Evolutionary conservation across 2,888 invertebrate genomes (phyloP).

Genomic region (Sinhomidia bicolor): DNA sequence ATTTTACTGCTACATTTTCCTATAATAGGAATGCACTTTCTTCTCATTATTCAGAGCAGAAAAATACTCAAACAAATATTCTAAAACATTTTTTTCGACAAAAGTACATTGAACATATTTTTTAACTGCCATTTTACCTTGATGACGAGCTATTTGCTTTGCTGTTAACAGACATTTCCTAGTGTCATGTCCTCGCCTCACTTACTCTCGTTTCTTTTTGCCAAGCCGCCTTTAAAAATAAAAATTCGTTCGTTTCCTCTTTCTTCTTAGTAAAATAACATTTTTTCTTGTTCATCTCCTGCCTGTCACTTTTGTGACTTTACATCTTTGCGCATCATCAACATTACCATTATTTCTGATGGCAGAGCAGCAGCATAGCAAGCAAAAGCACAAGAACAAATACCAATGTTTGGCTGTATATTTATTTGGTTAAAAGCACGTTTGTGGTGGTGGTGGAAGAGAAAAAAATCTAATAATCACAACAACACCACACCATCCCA

Average conservation of each 20-base stretch:
- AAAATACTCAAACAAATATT: no score
- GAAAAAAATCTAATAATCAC: conserved; percentile 10
- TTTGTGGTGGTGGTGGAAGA: not conserved
- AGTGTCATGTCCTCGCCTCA: conserved; percentile 64
- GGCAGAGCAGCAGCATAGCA: no score
- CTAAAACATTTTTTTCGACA: no score
- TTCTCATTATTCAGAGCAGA: not conserved
- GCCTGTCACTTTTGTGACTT: not conserved
- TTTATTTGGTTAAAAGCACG: not conserved
- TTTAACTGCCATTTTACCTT: conserved; percentile 34
- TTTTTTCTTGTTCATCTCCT: conserved; percentile 29
- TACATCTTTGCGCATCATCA: conserved; percentile 24
- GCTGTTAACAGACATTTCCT: conserved; percentile 46
- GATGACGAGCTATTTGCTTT: conserved; percentile 63
- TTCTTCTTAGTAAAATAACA: conserved; percentile 34
- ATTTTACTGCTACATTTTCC: no score
- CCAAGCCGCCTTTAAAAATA: conserved; percentile 26
- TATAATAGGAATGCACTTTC: no score
- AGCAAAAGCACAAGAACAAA: no score
- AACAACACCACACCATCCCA: not conserved
- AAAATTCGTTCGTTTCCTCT: conserved; percentile 35
- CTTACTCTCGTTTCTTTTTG: conserved; percentile 36
- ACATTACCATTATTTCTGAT: conserved; percentile 47
- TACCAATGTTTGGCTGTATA: conserved; percentile 2
- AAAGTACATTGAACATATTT: conserved; percentile 5